Evolutionary conservation across 2,113 vertebrate species (phyloP).

Genomic region (Xenopus laevis): DNA sequence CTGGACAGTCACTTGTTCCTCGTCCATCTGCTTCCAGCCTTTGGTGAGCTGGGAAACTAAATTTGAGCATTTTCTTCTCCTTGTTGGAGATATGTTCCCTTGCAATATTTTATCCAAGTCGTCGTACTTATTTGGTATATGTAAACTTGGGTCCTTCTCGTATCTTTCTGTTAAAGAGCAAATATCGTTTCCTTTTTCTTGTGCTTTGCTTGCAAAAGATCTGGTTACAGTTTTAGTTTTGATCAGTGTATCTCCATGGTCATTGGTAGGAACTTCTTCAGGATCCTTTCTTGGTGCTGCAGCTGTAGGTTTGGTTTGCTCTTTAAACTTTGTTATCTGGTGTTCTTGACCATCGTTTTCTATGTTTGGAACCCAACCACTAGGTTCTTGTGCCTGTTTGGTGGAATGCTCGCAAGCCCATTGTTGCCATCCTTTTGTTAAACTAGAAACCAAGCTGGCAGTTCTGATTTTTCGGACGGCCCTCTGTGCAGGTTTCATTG

Average conservation of each 20-base stretch:
- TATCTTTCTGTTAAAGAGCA: conserved; percentile 70
- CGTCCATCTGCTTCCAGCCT: conserved; percentile 74
- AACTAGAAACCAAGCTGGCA: conserved; percentile 71
- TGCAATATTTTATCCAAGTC: conserved; percentile 54
- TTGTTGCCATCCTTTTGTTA: conserved; percentile 83
- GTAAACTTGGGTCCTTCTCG: conserved; percentile 51
- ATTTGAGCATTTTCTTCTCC: conserved; percentile 77
- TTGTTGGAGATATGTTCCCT: conserved; percentile 65
- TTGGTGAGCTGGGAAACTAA: conserved; percentile 77
- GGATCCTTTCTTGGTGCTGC: background rate
- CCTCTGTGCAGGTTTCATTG: conserved; percentile 57
- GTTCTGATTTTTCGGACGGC: conserved; percentile 78
- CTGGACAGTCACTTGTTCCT: conserved; percentile 32
- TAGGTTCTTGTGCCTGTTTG: conserved; percentile 79
- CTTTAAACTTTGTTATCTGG: background rate
- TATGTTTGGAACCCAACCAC: conserved; percentile 72
- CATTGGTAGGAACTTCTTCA: conserved; percentile 29
- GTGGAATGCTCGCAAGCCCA: conserved; percentile 77
- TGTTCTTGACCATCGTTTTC: conserved; percentile 41
- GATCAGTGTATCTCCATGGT: conserved; percentile 58
- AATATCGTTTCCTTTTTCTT: conserved; percentile 70
- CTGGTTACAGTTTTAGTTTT: conserved; percentile 80
- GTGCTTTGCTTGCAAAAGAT: conserved; percentile 71
- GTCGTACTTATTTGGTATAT: conserved; percentile 16
- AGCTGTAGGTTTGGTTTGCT: conserved; percentile 9